Evolutionary conservation across 2,888 invertebrate genomes (phyloP).

Genomic region (Lymantria dispar): DNA sequence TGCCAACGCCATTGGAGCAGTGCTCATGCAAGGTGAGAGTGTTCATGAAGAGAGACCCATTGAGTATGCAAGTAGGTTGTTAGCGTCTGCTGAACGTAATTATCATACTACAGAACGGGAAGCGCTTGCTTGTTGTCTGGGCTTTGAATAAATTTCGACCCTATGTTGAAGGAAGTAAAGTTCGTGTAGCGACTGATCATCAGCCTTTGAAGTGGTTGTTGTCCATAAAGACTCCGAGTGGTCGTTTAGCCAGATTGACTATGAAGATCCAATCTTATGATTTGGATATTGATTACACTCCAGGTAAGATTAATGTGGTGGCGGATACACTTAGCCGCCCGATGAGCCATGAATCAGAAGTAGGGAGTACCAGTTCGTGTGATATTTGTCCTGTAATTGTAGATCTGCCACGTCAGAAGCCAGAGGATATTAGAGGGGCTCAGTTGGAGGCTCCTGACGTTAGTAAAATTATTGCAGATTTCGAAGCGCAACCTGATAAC

Average conservation of each 20-base stretch:
- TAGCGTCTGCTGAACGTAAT: neutral
- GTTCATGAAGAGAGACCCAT: neutral
- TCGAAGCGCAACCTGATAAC: neutral
- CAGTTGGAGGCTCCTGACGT: slow-evolving; percentile 15
- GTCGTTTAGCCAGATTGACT: slow-evolving; percentile 10
- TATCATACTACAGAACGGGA: neutral
- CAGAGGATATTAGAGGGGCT: neutral
- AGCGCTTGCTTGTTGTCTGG: neutral
- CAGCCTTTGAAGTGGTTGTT: slow-evolving; percentile 48
- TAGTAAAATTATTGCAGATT: neutral
- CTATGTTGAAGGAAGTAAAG: neutral
- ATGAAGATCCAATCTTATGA: neutral
- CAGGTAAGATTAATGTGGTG: slow-evolving; percentile 36
- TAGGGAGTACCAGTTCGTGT: neutral
- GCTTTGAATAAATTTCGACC: neutral
- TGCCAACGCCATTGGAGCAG: slow-evolving; percentile 14
- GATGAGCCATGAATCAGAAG: neutral
- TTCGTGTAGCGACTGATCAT: neutral
- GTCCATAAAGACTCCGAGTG: slow-evolving; percentile 48
- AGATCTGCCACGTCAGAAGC: neutral
- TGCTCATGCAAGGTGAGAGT: slow-evolving; percentile 13
- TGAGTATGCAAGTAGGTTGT: slow-evolving; percentile 7
- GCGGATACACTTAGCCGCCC: slow-evolving; percentile 14
- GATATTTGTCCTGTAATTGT: neutral
- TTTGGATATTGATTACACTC: slow-evolving; percentile 34